Percentiles rank a stretch among this genome's conserved stretches.
Conservation (phyloP, 2,888 invertebrate genomes). For the Eurytoma californica region DNA sequence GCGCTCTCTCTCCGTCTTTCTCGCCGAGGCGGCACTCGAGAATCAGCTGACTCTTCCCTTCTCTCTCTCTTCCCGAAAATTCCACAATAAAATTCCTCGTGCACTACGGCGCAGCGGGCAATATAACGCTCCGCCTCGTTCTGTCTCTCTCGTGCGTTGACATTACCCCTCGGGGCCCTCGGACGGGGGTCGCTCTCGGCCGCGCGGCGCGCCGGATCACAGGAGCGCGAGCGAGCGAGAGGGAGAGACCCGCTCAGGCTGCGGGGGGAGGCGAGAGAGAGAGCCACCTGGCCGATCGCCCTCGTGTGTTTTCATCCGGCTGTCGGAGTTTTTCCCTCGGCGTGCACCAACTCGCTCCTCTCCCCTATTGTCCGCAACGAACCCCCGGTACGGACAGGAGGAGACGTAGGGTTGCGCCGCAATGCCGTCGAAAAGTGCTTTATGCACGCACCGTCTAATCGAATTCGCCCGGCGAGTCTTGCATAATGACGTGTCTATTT, state of each 20-base stretch:
- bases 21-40: not conserved
- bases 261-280: constrained; percentile 48
- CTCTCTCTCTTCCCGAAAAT: constrained; percentile 3
- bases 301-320: constrained; percentile 48
- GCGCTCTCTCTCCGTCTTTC: not conserved
- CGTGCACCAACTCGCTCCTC: no score
- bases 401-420: not conserved
- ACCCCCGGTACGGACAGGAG: not conserved
- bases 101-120: not conserved
- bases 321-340: constrained; percentile 32
- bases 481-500: constrained; percentile 47
- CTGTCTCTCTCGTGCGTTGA: not conserved
- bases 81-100: constrained; percentile 11
- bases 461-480: constrained; percentile 45
- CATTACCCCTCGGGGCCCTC: not conserved
- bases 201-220: constrained; percentile 5
- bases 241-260: not conserved
- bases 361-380: no score
- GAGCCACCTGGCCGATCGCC: constrained; percentile 49
- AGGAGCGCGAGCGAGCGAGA: not conserved
- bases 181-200: constrained; percentile 14
- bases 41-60: constrained; percentile 18
- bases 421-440: constrained; percentile 4
- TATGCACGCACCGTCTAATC: constrained; percentile 25
- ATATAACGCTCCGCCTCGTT: constrained; percentile 2